Conservation (phyloP, 2,888 invertebrate species). For the Andrena marginata region DNA sequence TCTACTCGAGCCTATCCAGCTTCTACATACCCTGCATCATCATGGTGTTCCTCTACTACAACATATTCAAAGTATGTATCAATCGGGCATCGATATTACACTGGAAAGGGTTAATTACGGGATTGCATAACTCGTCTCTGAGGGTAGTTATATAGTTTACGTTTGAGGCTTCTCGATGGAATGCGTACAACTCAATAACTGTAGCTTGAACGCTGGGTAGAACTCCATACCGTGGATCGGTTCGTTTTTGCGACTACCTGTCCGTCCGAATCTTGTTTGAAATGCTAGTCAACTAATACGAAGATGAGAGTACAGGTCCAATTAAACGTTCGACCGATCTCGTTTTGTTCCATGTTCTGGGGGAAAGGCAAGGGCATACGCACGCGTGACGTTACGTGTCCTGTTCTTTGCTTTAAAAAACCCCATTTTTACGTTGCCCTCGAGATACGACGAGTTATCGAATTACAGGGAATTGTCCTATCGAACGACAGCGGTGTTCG, state of each 20-base stretch:
- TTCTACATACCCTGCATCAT: conserved; percentile 99
- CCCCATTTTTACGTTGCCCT: neutral
- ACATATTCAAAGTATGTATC: conserved; percentile 95
- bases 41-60: conserved; percentile 99
- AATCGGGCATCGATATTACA: too few relatives aligned
- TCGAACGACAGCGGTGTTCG: neutral
- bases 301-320: too few relatives aligned
- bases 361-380: too few relatives aligned
- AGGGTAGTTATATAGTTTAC: neutral
- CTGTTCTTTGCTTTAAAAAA: neutral
- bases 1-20: conserved; percentile 98
- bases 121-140: neutral
- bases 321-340: too few relatives aligned
- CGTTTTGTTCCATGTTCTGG: too few relatives aligned
- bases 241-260: too few relatives aligned
- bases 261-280: too few relatives aligned
- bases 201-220: too few relatives aligned
- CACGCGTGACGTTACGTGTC: neutral
- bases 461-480: conserved; percentile 1
- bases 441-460: neutral
- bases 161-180: too few relatives aligned
- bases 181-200: too few relatives aligned
- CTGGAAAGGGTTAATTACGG: neutral
- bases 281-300: too few relatives aligned
- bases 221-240: too few relatives aligned